Percentiles rank a stretch among this genome's conserved stretches.
These are phyloP conservation scores for Dinocampus coccinellae DNA, from an alignment of 2,888 invertebrate species.

Conservation along the genomic window DNA sequence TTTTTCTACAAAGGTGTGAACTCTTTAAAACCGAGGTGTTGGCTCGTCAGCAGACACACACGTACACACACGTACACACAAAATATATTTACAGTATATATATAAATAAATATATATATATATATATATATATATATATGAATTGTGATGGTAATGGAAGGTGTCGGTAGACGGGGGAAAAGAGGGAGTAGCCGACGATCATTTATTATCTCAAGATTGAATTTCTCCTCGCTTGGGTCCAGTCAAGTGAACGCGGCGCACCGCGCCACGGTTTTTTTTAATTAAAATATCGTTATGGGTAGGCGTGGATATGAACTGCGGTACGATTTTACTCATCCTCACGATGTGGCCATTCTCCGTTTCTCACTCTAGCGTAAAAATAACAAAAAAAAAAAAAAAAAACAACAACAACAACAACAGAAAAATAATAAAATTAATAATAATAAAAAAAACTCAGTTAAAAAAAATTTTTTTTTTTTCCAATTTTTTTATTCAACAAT, in stretches of 20 bases:
- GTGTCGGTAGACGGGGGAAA: conserved; percentile 59
- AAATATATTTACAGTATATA: conserved; percentile 1
- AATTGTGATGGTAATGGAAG: conserved; percentile 46
- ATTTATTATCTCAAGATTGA: conserved; percentile 70
- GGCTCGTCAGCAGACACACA: conserved; percentile 41
- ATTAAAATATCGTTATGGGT: conserved; percentile 70
- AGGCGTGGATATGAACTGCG: conserved; percentile 66
- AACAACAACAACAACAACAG: background rate
- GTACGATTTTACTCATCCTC: conserved; percentile 50
- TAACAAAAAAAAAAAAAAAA: conserved; percentile 8
- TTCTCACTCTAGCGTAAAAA: conserved; percentile 25
- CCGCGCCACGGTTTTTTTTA: conserved; percentile 59
- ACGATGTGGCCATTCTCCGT: conserved; percentile 32
- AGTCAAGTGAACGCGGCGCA: conserved; percentile 33
- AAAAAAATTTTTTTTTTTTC: background rate
- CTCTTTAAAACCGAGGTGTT: conserved; percentile 58
- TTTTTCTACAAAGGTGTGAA: conserved; percentile 58
- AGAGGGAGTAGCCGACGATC: conserved; percentile 58
- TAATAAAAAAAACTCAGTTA: too few relatives aligned
- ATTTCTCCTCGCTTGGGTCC: conserved; percentile 64
- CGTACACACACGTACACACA: conserved; percentile 3
- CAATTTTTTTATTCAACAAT: background rate
- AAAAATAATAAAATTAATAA: conserved; percentile 9
- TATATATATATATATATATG: background rate
- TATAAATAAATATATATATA: background rate